phyloP scores from a whole-genome alignment of 30 jellyfish, hydroid and myxozoan genomes.

The Phacellophora camtschatica region DNA sequence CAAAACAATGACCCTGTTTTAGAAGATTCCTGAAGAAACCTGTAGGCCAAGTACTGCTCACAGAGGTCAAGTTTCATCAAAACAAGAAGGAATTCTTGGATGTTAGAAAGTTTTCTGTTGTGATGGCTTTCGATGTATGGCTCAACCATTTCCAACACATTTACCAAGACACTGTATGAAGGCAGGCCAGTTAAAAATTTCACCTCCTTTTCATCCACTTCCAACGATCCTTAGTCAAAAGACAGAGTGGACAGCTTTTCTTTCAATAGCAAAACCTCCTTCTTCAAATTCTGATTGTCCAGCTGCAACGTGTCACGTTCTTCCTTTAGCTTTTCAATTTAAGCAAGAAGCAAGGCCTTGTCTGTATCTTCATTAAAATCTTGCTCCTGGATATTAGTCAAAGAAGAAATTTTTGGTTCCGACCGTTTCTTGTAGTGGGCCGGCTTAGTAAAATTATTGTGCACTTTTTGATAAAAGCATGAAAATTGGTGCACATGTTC shows the following conservation, averaged over 20 bases:
- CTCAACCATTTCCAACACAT: neutral
- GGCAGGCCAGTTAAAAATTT: neutral
- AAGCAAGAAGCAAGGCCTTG: no score
- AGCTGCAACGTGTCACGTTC: neutral
- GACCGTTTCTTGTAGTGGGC: neutral
- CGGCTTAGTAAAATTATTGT: conserved; percentile 15
- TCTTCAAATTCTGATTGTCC: neutral
- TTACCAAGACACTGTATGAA: neutral
- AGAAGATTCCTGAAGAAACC: neutral
- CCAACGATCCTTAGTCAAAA: neutral
- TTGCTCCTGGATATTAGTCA: no score
- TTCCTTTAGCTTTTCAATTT: neutral
- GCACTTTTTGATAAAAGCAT: conserved; percentile 16
- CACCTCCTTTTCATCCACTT: neutral
- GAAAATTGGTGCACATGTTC: conserved; percentile 6
- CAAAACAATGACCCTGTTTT: neutral
- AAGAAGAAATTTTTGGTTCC: no score
- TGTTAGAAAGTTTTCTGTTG: neutral
- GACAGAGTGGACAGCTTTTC: neutral
- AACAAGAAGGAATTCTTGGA: neutral
- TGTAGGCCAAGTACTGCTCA: neutral
- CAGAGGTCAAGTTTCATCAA: neutral
- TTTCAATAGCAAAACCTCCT: neutral
- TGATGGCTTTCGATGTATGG: neutral
- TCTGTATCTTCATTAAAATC: no score